phyloP scores from a whole-genome alignment of 2,113 vertebrate genomes.

The Neotoma lepida region DNA sequence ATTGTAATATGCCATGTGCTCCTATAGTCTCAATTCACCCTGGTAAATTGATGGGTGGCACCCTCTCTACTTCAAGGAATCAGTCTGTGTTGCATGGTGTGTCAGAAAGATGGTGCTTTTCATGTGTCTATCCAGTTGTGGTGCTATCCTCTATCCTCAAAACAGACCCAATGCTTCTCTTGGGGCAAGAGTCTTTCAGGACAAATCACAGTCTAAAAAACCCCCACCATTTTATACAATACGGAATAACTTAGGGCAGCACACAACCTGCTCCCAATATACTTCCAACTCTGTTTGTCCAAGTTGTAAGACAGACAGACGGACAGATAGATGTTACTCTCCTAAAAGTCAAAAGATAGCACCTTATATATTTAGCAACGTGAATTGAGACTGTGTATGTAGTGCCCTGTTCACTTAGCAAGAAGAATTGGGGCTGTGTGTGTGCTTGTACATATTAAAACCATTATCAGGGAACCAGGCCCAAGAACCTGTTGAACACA shows the following conservation, averaged over 20 bases:
- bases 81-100: neutral
- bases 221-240: neutral
- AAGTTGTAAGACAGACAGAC: neutral
- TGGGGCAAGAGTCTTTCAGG: neutral
- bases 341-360: neutral
- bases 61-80: neutral
- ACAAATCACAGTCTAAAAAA: neutral
- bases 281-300: neutral
- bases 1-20: neutral
- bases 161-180: neutral
- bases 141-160: neutral
- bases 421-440: neutral
- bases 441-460: neutral
- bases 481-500: neutral
- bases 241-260: neutral
- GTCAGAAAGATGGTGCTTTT: neutral
- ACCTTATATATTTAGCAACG: neutral
- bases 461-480: neutral
- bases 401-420: neutral
- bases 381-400: neutral
- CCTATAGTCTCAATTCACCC: neutral
- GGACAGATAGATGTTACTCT: neutral
- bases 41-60: neutral
- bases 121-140: neutral
- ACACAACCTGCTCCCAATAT: neutral